phyloP scores from a whole-genome alignment of 2,113 vertebrate genomes.

The Astur gentilis region DNA sequence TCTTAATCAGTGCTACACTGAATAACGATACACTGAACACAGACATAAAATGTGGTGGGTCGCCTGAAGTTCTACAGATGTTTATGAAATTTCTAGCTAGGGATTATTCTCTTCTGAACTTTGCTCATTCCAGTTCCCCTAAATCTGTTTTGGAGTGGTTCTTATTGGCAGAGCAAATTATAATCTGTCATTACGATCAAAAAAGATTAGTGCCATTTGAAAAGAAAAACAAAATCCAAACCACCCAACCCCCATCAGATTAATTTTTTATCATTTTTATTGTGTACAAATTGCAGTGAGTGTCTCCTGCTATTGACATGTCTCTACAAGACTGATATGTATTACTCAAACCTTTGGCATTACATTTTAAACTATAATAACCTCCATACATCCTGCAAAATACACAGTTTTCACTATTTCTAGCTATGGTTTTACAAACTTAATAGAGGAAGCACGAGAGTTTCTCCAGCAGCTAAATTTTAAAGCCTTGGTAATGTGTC shows the following conservation, averaged over 20 bases:
- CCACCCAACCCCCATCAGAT: background rate
- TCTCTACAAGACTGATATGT: background rate
- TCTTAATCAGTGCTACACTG: background rate
- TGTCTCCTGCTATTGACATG: background rate
- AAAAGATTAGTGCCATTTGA: background rate
- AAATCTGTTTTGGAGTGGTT: slow-evolving; percentile 17
- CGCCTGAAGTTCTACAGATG: background rate
- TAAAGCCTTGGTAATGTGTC: background rate
- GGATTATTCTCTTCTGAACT: background rate
- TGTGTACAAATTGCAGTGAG: background rate
- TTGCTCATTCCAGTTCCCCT: background rate
- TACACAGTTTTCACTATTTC: background rate
- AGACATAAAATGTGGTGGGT: background rate
- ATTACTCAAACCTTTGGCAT: background rate
- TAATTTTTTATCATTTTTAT: background rate
- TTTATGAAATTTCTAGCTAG: background rate
- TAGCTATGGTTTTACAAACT: background rate
- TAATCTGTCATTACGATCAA: background rate
- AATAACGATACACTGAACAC: background rate
- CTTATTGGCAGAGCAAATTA: slow-evolving; percentile 6
- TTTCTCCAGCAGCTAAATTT: background rate
- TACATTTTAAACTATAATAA: background rate
- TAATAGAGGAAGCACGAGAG: background rate
- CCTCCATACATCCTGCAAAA: background rate
- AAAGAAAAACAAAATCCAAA: background rate